Evolutionary conservation across 2,888 invertebrate species (phyloP).

Genomic region (Philonicus albiceps): DNA sequence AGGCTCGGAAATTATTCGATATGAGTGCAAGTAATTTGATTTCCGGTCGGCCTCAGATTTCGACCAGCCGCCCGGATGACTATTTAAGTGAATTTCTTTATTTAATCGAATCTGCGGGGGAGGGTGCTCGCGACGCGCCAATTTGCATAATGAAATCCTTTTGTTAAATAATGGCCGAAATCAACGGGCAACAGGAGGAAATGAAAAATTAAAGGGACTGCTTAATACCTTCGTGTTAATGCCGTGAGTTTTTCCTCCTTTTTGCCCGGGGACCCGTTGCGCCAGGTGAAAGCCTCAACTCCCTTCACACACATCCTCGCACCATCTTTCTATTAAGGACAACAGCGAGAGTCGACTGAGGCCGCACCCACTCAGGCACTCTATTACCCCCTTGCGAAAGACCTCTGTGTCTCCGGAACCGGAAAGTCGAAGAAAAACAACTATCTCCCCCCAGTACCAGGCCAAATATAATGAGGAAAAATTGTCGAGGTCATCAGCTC

Average conservation of each 20-base stretch:
- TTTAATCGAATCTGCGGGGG: neutral
- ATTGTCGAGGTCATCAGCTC: constrained; percentile 27
- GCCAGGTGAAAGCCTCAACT: neutral
- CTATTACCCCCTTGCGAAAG: constrained; percentile 5
- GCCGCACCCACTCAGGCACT: neutral
- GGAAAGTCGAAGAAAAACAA: neutral
- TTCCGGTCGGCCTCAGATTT: neutral
- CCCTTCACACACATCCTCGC: neutral
- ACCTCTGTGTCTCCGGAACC: neutral
- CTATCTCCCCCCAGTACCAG: neutral
- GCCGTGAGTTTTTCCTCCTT: neutral
- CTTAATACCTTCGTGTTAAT: neutral
- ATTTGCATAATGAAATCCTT: constrained; percentile 27
- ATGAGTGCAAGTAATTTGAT: constrained; percentile 18
- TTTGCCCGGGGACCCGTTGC: neutral
- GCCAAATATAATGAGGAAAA: constrained; percentile 5
- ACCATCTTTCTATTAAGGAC: neutral
- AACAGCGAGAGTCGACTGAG: neutral
- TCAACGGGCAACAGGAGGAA: constrained; percentile 25
- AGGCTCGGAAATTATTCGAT: neutral
- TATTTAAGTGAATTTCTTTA: constrained; percentile 21
- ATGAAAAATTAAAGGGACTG: constrained; percentile 2
- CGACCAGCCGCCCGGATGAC: neutral
- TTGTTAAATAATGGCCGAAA: constrained; percentile 10
- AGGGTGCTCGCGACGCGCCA: neutral